Evolutionary conservation across 2,888 invertebrate genomes (phyloP).

Genomic region (Ectemnius cavifrons): DNA sequence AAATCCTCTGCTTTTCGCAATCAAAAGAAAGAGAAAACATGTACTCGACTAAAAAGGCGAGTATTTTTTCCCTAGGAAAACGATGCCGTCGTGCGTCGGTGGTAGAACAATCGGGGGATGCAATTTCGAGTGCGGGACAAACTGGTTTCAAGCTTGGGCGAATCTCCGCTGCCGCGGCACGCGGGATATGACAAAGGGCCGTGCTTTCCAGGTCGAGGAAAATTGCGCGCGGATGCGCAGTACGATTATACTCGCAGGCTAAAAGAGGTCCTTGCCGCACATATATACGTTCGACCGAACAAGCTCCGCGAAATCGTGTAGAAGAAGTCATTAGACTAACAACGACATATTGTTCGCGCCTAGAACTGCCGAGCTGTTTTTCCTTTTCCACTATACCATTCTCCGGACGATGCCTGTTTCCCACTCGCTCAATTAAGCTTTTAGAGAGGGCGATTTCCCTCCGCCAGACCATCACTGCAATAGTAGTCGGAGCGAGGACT

Average conservation of each 20-base stretch:
- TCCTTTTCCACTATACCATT: conserved; percentile 8
- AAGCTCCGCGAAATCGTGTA: conserved; percentile 21
- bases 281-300: background rate
- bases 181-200: conserved; percentile 6
- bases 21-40: too few species aligned
- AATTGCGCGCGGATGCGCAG: conserved; percentile 21
- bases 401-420: background rate
- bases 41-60: too few species aligned
- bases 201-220: conserved; percentile 32
- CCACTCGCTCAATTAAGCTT: conserved; percentile 54
- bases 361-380: conserved; percentile 14
- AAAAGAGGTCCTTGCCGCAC: background rate
- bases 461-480: conserved; percentile 24
- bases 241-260: background rate
- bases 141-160: too few species aligned
- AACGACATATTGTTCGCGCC: conserved; percentile 44
- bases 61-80: too few species aligned
- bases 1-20: too few species aligned
- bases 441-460: conserved; percentile 51
- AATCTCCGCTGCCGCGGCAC: background rate
- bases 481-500: too few species aligned
- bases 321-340: conserved; percentile 48
- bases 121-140: too few species aligned
- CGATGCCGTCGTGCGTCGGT: too few species aligned
- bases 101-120: too few species aligned